Evolutionary conservation across 37 sponge, comb jelly and placozoan species (phyloP), one percentile per base, ranked within the genome.

Genomic region (Cliona cf. orientalis): DNA sequence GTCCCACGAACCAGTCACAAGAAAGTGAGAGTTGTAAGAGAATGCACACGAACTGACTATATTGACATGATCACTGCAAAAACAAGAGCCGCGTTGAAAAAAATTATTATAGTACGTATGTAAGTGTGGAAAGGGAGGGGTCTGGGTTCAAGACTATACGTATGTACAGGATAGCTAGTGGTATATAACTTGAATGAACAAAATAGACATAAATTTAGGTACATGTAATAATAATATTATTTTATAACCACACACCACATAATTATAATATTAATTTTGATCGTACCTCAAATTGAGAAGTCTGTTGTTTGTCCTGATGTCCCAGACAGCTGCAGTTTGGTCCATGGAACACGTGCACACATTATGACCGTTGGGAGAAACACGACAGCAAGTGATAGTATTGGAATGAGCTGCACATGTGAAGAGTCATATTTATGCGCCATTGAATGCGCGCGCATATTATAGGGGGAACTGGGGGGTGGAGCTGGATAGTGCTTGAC

Each of bases 1-100:
- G 75, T 95, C 95, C 95, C 95, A 95, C 0, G 94, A 92, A 23
- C 80, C 72, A 35, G 93, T 89, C 45, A 76, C 73, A 35, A 95
- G 75, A 17, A 34, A 71, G 38, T 63, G 93, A n/a, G 75, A 74
- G 40, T 92, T 77, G 36, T 89, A 72, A 26, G 95, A 82, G 75
- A 95, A 84, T 42, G 73, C 74, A 83, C 90, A 89, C 17, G 73
- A 65, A 41, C 75, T 87, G 9, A 67, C 75, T 39, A 37, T 31
- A 32, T 87, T 74, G 9, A 19, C 46, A 21, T 87, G 88, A 44
- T 40, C 66, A 23, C 82, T 81, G 34, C 42, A 49, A 3, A 58
- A 41, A 58, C 3, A 23, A 42, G 21, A 35, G 22, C n/a, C n/a
- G n/a, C n/a, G n/a, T n/a, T 28, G 35, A 26, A 60, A 33, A 32